Base-by-base conservation (phyloP, 2,797 vertebrate species). In the Danio tinwini region DNA sequence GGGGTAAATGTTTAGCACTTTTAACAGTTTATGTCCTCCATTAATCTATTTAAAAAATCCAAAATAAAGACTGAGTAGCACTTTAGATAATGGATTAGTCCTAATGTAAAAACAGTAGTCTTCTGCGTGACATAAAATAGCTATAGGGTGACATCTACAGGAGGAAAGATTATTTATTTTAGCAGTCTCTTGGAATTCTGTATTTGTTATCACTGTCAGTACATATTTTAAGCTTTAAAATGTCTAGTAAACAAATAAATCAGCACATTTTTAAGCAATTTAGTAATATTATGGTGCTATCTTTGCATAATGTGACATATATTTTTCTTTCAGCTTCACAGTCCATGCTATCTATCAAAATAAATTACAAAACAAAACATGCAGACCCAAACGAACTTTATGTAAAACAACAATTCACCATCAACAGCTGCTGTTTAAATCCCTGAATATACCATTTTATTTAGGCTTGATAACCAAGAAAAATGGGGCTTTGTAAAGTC, bases 131-230 rank as follows among this genome's bases (percentile, higher is more conserved):
- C 8, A 14, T 42, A 79, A 76, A 50, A 81, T 59, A 73, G 85
- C 65, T 72, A 69, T 62, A 86, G 75, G 88, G 88, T 80, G 93
- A 88, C 91, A 90, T 87, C 93, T 86, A 50, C 86, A 90, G 92
- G 91, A 83, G 9, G 5, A 42, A 74, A 17, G 29, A n/a, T 6
- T 0, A 55, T 79, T 52, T 62, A 8, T 72, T 14, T 44, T 7
- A 6, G 44, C 14, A 16, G 44, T 58, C 7, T 55, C 37, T 61
- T 61, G 3, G 3, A 62, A 17, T 64, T 17, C 2, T 71, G 16
- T 11, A 11, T 17, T 11, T 49, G 6, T 16, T 74, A 10, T 58
- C n/a, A n/a, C n/a, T n/a, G n/a, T n/a, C 5, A 21, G 6, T 19
- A 52, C 29, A 50, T 40, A 11, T 52, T n/a, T 53, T 29, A 14